A percentile compares a stretch with the other conserved stretches of the same genome.
Conservation (phyloP, 2,888 invertebrate genomes). For the Orthosia cruda region DNA sequence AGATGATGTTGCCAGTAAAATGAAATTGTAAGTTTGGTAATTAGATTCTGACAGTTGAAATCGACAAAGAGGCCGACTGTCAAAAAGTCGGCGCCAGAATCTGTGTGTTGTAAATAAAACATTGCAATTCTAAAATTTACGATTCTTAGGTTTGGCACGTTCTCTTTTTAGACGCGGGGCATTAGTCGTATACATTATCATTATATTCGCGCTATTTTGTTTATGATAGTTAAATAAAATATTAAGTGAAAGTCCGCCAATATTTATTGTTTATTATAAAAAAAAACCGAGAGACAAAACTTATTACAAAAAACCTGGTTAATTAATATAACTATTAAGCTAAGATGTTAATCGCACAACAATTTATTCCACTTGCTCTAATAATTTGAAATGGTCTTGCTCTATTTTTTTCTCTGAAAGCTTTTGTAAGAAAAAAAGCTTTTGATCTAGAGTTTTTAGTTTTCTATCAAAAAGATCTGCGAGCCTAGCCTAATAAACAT, state of each 20-base stretch:
- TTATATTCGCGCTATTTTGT: slow-evolving; percentile 55
- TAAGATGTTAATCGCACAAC: neutral
- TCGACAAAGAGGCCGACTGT: slow-evolving; percentile 90
- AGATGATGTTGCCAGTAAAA: slow-evolving; percentile 60
- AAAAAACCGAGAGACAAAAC: neutral
- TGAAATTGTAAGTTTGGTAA: slow-evolving; percentile 80
- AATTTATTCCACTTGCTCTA: neutral
- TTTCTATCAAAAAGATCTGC: neutral
- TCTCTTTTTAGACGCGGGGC: slow-evolving; percentile 65
- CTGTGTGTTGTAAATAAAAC: slow-evolving; percentile 87
- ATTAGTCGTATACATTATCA: slow-evolving; percentile 52
- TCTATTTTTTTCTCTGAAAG: neutral
- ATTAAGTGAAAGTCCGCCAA: neutral
- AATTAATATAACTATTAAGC: too few species aligned
- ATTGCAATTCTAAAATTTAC: slow-evolving; percentile 80
- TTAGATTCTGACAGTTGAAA: slow-evolving; percentile 90
- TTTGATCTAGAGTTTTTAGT: neutral
- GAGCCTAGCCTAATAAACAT: neutral
- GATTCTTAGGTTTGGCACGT: slow-evolving; percentile 76
- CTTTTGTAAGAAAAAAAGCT: neutral
- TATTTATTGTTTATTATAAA: neutral
- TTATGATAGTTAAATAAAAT: slow-evolving; percentile 1
- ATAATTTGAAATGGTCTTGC: neutral
- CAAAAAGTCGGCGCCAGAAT: slow-evolving; percentile 89
- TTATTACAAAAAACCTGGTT: too few species aligned